Conservation (phyloP, 2,113 vertebrate genomes). For the Cygnus buccinator region DNA sequence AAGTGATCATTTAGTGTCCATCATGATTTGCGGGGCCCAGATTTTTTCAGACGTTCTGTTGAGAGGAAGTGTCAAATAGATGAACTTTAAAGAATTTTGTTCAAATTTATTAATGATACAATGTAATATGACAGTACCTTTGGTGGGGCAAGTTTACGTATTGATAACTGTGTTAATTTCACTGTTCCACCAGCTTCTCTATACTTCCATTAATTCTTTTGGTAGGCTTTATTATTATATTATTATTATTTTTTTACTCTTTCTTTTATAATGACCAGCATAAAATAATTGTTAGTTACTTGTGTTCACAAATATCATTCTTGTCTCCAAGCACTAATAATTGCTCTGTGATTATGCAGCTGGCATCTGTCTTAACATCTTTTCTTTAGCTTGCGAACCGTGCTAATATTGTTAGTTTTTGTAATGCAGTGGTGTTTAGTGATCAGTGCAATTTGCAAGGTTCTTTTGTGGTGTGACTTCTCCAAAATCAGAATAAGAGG, state of each 20-base stretch:
- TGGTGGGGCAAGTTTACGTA: background rate
- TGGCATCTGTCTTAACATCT: background rate
- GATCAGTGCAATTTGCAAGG: background rate
- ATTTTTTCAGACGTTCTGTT: background rate
- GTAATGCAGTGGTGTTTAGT: background rate
- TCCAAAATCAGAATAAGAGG: background rate
- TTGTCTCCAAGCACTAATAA: background rate
- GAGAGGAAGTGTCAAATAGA: background rate
- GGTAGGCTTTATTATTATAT: background rate
- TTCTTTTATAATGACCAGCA: background rate
- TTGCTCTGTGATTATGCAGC: background rate
- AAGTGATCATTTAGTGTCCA: background rate
- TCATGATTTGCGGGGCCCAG: background rate
- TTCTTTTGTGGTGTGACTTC: background rate
- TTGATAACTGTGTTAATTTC: background rate
- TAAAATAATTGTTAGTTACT: background rate
- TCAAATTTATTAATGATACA: background rate
- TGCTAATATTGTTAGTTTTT: background rate
- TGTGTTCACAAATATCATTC: background rate
- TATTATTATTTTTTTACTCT: background rate
- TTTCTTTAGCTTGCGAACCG: background rate
- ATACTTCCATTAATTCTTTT: background rate
- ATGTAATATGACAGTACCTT: background rate
- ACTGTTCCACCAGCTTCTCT: background rate
- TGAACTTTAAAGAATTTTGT: background rate